Evolutionary conservation across 2,797 vertebrate species (phyloP).

Genomic region (Acrossocheilus wenchowensis): DNA sequence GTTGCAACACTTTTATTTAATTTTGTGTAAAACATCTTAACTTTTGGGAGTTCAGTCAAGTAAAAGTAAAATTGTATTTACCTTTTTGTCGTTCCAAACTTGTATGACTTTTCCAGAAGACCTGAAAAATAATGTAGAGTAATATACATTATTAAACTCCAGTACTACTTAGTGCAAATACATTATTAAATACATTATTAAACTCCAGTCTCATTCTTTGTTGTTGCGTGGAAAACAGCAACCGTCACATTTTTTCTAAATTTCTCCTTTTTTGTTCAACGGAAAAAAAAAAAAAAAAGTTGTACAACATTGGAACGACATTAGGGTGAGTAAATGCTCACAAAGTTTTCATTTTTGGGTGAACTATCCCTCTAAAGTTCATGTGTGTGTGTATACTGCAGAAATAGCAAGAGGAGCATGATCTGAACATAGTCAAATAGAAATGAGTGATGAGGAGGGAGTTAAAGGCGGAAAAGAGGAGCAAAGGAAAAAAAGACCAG

Average conservation of each 20-base stretch:
- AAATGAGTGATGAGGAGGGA: not conserved
- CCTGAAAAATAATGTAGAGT: no score
- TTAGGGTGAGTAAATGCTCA: not conserved
- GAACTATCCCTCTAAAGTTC: not conserved
- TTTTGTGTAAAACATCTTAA: no score
- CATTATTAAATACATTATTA: no score
- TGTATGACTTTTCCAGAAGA: not conserved
- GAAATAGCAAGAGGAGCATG: not conserved
- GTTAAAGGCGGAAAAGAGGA: not conserved
- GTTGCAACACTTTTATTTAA: not conserved
- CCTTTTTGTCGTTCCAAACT: not conserved
- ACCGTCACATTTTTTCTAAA: not conserved
- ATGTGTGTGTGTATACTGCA: not conserved
- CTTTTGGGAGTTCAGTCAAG: not conserved
- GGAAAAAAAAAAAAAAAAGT: not conserved
- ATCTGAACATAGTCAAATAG: not conserved
- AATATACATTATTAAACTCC: no score
- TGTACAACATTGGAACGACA: not conserved
- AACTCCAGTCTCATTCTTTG: not conserved
- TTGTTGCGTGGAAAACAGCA: not conserved
- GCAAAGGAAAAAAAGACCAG: slow-evolving; percentile 6
- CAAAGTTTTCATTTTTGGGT: not conserved
- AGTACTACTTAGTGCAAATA: no score
- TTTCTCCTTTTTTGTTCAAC: not conserved
- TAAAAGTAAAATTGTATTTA: not conserved